Evolutionary conservation across 2,888 invertebrate species (phyloP).

Genomic region (Eupsilia transversa): DNA sequence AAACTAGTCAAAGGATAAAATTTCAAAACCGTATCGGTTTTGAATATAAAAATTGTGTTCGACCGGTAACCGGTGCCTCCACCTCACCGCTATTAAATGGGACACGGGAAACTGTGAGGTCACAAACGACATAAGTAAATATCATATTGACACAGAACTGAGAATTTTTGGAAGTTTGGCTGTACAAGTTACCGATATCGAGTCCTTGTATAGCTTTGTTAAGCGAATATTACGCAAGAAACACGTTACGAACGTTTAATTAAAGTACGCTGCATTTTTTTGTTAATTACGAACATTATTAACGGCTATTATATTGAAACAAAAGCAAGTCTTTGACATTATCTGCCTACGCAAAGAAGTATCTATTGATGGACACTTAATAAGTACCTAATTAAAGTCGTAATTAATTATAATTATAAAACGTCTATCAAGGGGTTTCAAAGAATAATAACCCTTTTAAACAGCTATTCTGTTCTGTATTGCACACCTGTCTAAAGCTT

Average conservation of each 20-base stretch:
- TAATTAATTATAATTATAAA: conserved; percentile 40
- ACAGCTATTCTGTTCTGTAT: neutral
- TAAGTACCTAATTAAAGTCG: conserved; percentile 26
- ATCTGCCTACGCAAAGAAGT: conserved; percentile 39
- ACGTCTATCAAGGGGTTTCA: conserved; percentile 16
- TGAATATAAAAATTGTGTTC: conserved; percentile 5
- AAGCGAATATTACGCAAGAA: conserved; percentile 47
- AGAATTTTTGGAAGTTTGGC: conserved; percentile 50
- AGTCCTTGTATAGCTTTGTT: conserved; percentile 47
- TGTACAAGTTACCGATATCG: conserved; percentile 52
- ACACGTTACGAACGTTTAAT: conserved; percentile 45
- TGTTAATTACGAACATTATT: conserved; percentile 44
- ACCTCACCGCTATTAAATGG: conserved; percentile 69
- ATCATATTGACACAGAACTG: conserved; percentile 62
- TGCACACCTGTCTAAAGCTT: conserved; percentile 25
- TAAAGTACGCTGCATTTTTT: conserved; percentile 45
- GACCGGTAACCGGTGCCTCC: conserved; percentile 40
- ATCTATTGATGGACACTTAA: conserved; percentile 35
- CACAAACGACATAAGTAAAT: conserved; percentile 62
- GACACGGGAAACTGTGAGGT: conserved; percentile 75
- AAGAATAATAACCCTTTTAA: conserved; percentile 30
- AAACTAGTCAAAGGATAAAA: conserved; percentile 14
- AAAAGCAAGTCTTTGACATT: conserved; percentile 62
- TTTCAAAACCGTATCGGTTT: conserved; percentile 8
- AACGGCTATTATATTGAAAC: conserved; percentile 46